Evolutionary conservation across 2,113 vertebrate genomes (phyloP), one percentile per base, ranked within the genome.

Genomic region (Pelmatolapia mariae): DNA sequence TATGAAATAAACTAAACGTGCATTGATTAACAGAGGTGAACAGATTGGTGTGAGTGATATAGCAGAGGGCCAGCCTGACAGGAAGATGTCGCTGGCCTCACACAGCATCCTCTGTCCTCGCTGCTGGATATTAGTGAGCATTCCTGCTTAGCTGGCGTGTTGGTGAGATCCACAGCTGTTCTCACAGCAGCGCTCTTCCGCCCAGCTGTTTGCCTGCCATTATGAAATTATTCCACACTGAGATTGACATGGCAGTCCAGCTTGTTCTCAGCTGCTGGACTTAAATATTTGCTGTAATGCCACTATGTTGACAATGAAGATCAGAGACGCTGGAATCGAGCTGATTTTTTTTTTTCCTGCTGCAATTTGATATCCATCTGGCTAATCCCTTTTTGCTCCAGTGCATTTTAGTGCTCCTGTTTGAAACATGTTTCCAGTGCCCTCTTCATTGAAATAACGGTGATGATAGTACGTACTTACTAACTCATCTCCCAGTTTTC

Each of bases 161-260:
- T 11, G 82, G 79, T 85, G 90, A 91, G 63, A 89, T 47, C 86
- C 90, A 68, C 94, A 95, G 94, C 92, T 96, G 95, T 95, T 91
- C 84, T 83, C 85, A 61, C 89, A 90, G 92, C 89, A 90, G 90
- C 85, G 57, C 85, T 81, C 9, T 80, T 81, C 88, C 36, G 59
- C 90, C 95, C 96, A 96, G 94, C 93, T 96, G 95, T 96, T 95
- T 93, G 89, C 63, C 80, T 50, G 92, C 95, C 95, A 97, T 96
- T 96, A 96, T 86, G 90, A 96, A 96, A 96, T 96, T 94, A 95
- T 95, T 93, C 94, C 88, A 83, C 90, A 61, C 90, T 94, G 86
- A 93, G 87, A 95, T 89, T 94, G 94, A 94, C 93, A 90, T 89
- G 93, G 82, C 85, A 88, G 88, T 45, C 89, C 91, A 89, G 93